Evolutionary conservation across 2,888 invertebrate species (phyloP).

Genomic region (Hemaris fuciformis): DNA sequence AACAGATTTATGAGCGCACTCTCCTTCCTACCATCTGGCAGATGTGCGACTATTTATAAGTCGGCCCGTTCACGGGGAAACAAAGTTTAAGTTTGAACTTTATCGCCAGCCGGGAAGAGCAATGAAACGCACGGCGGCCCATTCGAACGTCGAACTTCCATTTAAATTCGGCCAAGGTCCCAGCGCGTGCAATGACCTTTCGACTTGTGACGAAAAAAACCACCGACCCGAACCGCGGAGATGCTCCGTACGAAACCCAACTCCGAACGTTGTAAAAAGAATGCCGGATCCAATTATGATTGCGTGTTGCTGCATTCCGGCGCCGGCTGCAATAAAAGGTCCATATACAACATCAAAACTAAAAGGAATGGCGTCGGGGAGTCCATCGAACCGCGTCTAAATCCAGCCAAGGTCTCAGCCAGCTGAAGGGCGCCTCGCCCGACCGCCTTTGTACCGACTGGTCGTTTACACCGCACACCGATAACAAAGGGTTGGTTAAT

Average conservation of each 20-base stretch:
- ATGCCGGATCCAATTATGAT: slow-evolving; percentile 50
- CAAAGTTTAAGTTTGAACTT: slow-evolving; percentile 67
- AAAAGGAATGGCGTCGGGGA: slow-evolving; percentile 64
- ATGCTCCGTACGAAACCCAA: slow-evolving; percentile 31
- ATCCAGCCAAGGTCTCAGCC: slow-evolving; percentile 77
- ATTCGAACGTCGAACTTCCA: slow-evolving; percentile 69
- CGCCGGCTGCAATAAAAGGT: slow-evolving; percentile 61
- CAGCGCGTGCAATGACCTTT: slow-evolving; percentile 61
- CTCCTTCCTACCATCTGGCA: slow-evolving; percentile 64
- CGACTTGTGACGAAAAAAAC: slow-evolving; percentile 39
- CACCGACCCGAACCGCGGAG: slow-evolving; percentile 35
- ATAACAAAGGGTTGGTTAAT: slow-evolving; percentile 73
- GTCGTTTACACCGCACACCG: slow-evolving; percentile 71
- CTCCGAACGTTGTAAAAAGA: slow-evolving; percentile 37
- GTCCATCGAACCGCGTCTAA: slow-evolving; percentile 78
- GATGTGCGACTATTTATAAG: slow-evolving; percentile 60
- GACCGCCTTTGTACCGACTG: slow-evolving; percentile 62
- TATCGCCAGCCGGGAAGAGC: slow-evolving; percentile 69
- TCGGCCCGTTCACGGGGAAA: slow-evolving; percentile 61
- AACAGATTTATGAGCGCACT: slow-evolving; percentile 48
- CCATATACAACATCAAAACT: slow-evolving; percentile 61
- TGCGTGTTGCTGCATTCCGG: slow-evolving; percentile 53
- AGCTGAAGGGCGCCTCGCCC: slow-evolving; percentile 76
- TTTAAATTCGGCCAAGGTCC: slow-evolving; percentile 79
- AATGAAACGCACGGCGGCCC: slow-evolving; percentile 59